phyloP scores from a whole-genome alignment of 2,113 vertebrate species.

The Syngnathus typhle region DNA sequence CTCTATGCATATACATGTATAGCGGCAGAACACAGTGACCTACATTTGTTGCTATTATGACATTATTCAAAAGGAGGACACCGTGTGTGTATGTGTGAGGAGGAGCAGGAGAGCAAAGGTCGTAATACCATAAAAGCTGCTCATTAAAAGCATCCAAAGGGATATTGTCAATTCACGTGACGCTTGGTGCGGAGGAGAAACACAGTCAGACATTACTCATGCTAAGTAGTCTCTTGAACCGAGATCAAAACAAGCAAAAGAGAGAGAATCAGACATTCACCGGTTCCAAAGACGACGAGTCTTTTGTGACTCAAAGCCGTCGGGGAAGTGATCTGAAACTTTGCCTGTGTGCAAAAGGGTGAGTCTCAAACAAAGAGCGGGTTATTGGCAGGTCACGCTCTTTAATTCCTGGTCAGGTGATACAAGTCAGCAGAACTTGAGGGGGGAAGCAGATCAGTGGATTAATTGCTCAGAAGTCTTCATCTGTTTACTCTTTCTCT shows the following conservation, averaged over 20 bases:
- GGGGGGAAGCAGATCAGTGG: constrained; percentile 48
- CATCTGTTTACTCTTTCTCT: constrained; percentile 4
- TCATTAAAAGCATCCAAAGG: constrained; percentile 37
- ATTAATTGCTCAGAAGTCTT: constrained; percentile 10
- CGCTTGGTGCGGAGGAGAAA: neutral
- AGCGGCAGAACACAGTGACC: constrained; percentile 49
- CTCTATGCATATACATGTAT: neutral
- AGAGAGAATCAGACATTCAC: neutral
- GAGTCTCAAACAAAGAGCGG: constrained; percentile 26
- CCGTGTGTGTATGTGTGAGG: neutral
- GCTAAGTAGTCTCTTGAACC: neutral
- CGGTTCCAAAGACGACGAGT: neutral
- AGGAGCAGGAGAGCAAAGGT: constrained; percentile 8
- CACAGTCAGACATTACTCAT: constrained; percentile 10
- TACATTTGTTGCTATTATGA: constrained; percentile 51
- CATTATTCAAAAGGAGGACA: constrained; percentile 31
- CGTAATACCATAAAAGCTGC: constrained; percentile 28
- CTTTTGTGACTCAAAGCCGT: neutral
- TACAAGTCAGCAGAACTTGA: constrained; percentile 27
- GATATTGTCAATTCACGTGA: constrained; percentile 46
- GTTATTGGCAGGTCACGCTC: constrained; percentile 21
- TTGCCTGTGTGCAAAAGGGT: constrained; percentile 4
- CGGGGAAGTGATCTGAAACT: neutral
- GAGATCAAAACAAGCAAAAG: neutral
- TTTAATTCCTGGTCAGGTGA: constrained; percentile 45